Evolutionary conservation across 2,113 vertebrate genomes (phyloP), one percentile per base, ranked within the genome.

Genomic region (Holacanthus passer): DNA sequence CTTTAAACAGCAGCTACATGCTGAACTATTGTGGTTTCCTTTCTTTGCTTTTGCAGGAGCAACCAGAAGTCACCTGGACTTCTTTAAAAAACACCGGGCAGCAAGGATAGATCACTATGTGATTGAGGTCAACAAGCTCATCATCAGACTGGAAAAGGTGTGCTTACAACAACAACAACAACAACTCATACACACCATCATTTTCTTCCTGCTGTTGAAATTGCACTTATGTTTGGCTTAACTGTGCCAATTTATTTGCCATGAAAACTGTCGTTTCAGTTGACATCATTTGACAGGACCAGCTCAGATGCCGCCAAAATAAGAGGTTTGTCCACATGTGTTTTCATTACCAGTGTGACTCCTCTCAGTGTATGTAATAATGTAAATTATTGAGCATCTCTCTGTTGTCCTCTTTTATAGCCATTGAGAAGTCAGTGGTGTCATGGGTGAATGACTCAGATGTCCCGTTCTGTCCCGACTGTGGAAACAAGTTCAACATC

Each of bases 91-190:
- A 78, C 96, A 98, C 75, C 92, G 98, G 72, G 98, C 97, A 68
- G 97, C 97, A 78, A 95, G 98, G 82, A 99, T 99, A 87, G 98
- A 99, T 89, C 98, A 99, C 92, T 99, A 99, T 72, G 98, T 99
- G 81, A 96, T 99, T 77, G 98, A 99, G 93, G 96, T 99, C 89
- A 99, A 99, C 94, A 99, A 99, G 90, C 95, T 99, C 81, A 96
- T 99, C 89, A 99, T 99, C 90, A 97, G 98, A 80, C 95, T 99
- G 93, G 98, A 99, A 92, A 99, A 99, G 96, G 98, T 99, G 87
- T 94, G 79, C 9, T 45, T 45, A 10, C 11, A 73, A 47, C 48
- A 45, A 39, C 2, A 37, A n/a, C 4, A 22, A 39, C 1, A 37
- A 29, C 3, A 27, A 14, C 4, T 73, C 19, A 56, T 43, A 62